Evolutionary conservation across 2,113 vertebrate genomes (phyloP).

Genomic region (Catharus fuscescens): DNA sequence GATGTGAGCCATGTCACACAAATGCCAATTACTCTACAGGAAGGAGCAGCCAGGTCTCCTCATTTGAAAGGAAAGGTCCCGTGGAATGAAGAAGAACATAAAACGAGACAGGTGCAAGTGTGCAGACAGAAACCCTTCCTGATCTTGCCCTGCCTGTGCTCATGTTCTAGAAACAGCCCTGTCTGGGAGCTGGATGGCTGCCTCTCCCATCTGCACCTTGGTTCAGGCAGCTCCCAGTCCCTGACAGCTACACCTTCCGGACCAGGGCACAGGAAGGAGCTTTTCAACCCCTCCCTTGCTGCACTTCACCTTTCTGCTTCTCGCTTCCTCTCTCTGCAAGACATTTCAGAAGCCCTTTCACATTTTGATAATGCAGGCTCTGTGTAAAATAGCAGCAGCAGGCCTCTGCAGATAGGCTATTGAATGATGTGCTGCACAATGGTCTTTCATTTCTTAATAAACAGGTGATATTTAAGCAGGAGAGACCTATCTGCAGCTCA

Average conservation of each 20-base stretch:
- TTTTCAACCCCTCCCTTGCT: neutral
- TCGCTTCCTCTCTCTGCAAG: neutral
- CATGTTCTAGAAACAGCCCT: neutral
- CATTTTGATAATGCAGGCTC: neutral
- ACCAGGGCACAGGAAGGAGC: neutral
- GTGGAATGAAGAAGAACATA: neutral
- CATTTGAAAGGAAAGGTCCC: accelerated
- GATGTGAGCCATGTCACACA: neutral
- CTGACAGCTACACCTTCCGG: neutral
- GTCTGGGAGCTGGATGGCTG: neutral
- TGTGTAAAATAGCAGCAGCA: neutral
- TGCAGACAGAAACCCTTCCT: neutral
- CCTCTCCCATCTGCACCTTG: neutral
- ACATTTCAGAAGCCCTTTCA: neutral
- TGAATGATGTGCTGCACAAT: neutral
- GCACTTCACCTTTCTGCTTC: constrained; percentile 15
- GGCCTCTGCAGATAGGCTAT: neutral
- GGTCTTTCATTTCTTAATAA: neutral
- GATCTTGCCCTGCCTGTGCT: neutral
- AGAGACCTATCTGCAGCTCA: neutral
- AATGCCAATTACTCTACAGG: neutral
- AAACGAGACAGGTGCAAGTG: neutral
- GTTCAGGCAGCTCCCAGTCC: neutral
- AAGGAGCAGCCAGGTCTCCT: neutral
- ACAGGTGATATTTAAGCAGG: neutral